Percentiles rank a stretch among this genome's conserved stretches.
Conservation (phyloP, 2,797 vertebrate genomes). For the Spheniscus humboldti region DNA sequence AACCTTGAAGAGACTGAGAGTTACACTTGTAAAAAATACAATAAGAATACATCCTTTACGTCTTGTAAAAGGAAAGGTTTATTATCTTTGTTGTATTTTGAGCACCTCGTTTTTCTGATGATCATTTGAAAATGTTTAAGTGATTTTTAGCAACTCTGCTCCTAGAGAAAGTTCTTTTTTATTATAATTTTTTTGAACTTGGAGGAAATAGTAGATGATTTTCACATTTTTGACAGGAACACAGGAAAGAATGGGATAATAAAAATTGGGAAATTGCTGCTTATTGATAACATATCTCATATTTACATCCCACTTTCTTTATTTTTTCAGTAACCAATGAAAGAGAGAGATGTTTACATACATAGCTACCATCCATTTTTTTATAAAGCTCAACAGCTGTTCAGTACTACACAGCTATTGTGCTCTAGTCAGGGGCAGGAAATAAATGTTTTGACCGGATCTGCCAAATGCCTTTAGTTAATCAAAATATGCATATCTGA, state of each 20-base stretch:
- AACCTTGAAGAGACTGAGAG: not conserved
- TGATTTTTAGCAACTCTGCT: not conserved
- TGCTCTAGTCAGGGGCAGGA: not conserved
- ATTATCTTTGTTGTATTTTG: slow-evolving; percentile 16
- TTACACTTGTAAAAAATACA: slow-evolving; percentile 25
- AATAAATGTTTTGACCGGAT: not conserved
- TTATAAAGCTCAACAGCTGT: not conserved
- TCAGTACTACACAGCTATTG: not conserved
- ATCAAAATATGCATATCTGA: not conserved
- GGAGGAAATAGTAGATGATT: not conserved
- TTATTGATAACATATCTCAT: not conserved
- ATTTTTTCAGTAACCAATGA: not conserved
- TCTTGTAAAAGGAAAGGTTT: slow-evolving; percentile 17
- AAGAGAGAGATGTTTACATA: not conserved
- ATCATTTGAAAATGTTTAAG: not conserved
- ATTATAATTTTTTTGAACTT: not conserved
- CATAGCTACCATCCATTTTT: not conserved
- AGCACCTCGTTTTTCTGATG: not conserved
- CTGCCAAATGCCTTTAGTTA: not conserved
- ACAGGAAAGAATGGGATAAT: not conserved
- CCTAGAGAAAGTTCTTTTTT: not conserved
- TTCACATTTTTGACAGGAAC: not conserved
- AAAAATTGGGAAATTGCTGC: not conserved
- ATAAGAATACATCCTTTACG: slow-evolving; percentile 9
- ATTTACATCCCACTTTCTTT: not conserved